A percentile compares a stretch with the other conserved stretches of the same genome.
These are phyloP conservation scores for Lepisosteus osseus DNA, from an alignment of 2,113 vertebrate species.

Conservation along the genomic window DNA sequence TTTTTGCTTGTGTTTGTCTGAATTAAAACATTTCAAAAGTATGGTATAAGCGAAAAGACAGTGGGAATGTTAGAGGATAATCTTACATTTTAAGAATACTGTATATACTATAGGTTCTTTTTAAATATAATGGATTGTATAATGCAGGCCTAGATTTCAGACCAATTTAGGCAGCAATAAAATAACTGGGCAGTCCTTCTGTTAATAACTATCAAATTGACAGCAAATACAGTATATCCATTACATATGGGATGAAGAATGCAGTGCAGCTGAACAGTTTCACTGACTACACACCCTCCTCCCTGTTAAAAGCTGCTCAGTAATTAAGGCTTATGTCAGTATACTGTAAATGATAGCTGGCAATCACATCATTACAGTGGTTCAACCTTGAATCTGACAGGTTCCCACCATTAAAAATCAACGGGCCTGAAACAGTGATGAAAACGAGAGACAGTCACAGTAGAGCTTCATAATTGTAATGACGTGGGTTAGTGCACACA, in stretches of 20 bases:
- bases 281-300: neutral
- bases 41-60: neutral
- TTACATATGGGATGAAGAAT: neutral
- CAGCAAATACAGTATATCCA: neutral
- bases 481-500: neutral
- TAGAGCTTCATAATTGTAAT: neutral
- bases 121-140: too few species aligned
- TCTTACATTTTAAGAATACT: too few species aligned
- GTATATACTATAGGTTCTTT: too few species aligned
- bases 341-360: constrained; percentile 7
- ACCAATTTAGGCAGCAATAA: too few species aligned
- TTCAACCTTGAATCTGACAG: neutral
- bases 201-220: neutral
- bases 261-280: neutral
- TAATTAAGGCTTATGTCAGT: neutral
- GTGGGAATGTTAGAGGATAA: neutral
- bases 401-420: neutral
- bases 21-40: constrained; percentile 12
- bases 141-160: too few species aligned
- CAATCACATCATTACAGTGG: neutral
- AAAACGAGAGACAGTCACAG: neutral
- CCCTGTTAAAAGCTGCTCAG: neutral
- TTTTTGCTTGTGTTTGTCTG: too few species aligned
- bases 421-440: neutral
- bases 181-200: too few species aligned